These are phyloP conservation scores for Muricea muricata DNA, from an alignment of 92 coral and sea anemone genomes.

Conservation along the genomic window DNA sequence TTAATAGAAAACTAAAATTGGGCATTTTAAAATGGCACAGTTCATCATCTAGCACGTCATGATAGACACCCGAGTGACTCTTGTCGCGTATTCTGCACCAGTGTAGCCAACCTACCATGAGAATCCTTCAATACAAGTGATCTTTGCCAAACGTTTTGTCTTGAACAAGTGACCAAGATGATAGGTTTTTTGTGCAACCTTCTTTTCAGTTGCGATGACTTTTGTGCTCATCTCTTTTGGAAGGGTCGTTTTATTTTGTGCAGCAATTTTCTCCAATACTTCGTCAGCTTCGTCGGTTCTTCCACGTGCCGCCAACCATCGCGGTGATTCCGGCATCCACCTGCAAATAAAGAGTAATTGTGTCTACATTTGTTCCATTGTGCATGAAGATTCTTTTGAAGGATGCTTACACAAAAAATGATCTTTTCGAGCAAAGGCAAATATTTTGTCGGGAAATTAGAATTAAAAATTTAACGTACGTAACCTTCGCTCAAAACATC, in stretches of 20 bases:
- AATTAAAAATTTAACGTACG: too few relatives aligned
- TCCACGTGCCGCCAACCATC: conserved; percentile 98
- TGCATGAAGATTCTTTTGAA: too few relatives aligned
- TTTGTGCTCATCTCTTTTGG: conserved; percentile 70
- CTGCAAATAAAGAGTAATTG: too few relatives aligned
- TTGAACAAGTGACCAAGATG: conserved; percentile 91
- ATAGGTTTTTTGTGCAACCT: conserved; percentile 73
- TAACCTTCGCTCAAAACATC: too few relatives aligned
- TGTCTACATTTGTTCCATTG: too few relatives aligned
- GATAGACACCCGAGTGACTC: too few relatives aligned
- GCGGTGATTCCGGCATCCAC: conserved; percentile 91
- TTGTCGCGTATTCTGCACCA: too few relatives aligned
- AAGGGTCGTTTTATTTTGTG: conserved; percentile 63
- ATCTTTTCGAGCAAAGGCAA: too few relatives aligned
- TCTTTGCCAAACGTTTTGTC: conserved; percentile 77
- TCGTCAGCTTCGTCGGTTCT: conserved; percentile 81
- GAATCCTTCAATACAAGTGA: conserved; percentile 92
- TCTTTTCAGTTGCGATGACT: conserved; percentile 15
- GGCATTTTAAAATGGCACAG: too few relatives aligned
- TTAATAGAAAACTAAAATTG: neutral
- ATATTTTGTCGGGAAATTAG: too few relatives aligned
- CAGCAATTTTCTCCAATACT: conserved; percentile 75
- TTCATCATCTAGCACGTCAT: too few relatives aligned
- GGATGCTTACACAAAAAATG: neutral
- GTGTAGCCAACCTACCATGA: conserved; percentile 90